Evolutionary conservation across 2,888 invertebrate genomes (phyloP).

Genomic region (Chloromyia formosa): DNA sequence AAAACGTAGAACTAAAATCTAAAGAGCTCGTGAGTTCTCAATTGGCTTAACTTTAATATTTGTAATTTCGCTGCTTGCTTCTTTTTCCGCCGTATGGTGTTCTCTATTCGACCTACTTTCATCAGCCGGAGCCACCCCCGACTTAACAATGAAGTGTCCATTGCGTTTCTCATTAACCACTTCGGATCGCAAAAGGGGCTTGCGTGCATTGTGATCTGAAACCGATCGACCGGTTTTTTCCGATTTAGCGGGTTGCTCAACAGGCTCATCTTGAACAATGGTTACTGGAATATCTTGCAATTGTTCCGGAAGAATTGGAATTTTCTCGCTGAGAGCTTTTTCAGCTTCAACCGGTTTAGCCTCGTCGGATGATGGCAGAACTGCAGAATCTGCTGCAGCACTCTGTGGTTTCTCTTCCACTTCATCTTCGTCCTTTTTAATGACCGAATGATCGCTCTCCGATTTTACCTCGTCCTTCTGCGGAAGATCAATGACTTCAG

Average conservation of each 20-base stretch:
- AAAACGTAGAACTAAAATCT: conserved; percentile 20
- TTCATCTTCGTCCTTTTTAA: neutral
- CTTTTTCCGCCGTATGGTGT: neutral
- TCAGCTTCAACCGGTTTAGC: neutral
- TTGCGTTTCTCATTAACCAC: conserved; percentile 42
- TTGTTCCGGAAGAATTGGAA: neutral
- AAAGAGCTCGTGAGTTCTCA: conserved; percentile 31
- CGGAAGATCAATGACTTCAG: neutral
- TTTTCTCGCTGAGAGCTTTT: neutral
- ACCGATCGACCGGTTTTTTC: conserved; percentile 28
- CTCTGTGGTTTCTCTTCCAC: neutral
- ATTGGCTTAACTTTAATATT: conserved; percentile 30
- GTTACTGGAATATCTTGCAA: conserved; percentile 32
- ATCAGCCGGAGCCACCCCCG: conserved; percentile 22
- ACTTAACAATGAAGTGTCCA: conserved; percentile 43
- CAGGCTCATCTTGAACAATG: conserved; percentile 14
- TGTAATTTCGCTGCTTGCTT: conserved; percentile 9
- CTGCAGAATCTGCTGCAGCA: neutral
- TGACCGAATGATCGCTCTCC: neutral
- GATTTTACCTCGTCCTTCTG: conserved; percentile 3
- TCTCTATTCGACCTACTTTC: conserved; percentile 5
- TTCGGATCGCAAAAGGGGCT: conserved; percentile 26
- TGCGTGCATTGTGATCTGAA: neutral
- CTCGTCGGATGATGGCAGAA: neutral
- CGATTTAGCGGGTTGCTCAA: neutral